Percentiles rank a stretch among this genome's conserved stretches.
Evolutionary conservation across 2,888 invertebrate species (phyloP).

Genomic region (Eucera pruinosa): DNA sequence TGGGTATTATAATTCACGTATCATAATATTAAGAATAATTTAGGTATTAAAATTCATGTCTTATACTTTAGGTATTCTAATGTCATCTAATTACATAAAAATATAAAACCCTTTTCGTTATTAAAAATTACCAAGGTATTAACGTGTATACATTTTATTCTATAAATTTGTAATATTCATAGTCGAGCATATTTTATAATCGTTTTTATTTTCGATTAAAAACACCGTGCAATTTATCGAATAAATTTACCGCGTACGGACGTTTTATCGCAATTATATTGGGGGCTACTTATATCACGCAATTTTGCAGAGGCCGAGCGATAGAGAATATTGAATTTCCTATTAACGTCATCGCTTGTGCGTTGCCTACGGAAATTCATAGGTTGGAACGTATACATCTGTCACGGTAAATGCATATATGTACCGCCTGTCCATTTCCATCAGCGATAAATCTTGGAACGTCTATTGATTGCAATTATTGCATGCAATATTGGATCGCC

Average conservation of each 20-base stretch:
- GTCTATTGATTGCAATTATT: slow-evolving; percentile 66
- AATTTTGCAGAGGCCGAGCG: slow-evolving; percentile 32
- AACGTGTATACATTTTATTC: too few relatives aligned
- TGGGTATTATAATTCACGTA: too few relatives aligned
- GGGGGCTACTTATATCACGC: slow-evolving; percentile 19
- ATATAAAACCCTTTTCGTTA: too few relatives aligned
- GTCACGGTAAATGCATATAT: slow-evolving; percentile 54
- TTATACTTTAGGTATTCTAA: too few relatives aligned
- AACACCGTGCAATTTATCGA: too few relatives aligned
- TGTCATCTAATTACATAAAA: too few relatives aligned
- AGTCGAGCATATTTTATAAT: too few relatives aligned
- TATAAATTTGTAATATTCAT: too few relatives aligned
- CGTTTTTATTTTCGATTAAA: too few relatives aligned
- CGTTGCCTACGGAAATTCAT: slow-evolving; percentile 55
- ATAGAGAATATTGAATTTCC: slow-evolving; percentile 59
- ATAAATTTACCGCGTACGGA: neutral
- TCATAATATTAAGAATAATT: too few relatives aligned
- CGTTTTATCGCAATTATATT: slow-evolving; percentile 12
- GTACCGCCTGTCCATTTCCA: slow-evolving; percentile 56
- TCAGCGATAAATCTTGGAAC: slow-evolving; percentile 58
- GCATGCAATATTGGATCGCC: slow-evolving; percentile 56
- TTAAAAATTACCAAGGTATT: too few relatives aligned
- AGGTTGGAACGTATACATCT: slow-evolving; percentile 55
- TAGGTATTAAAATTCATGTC: too few relatives aligned
- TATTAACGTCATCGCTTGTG: slow-evolving; percentile 57